Conservation (phyloP, 2,797 vertebrate genomes). For the Spheniscus humboldti region DNA sequence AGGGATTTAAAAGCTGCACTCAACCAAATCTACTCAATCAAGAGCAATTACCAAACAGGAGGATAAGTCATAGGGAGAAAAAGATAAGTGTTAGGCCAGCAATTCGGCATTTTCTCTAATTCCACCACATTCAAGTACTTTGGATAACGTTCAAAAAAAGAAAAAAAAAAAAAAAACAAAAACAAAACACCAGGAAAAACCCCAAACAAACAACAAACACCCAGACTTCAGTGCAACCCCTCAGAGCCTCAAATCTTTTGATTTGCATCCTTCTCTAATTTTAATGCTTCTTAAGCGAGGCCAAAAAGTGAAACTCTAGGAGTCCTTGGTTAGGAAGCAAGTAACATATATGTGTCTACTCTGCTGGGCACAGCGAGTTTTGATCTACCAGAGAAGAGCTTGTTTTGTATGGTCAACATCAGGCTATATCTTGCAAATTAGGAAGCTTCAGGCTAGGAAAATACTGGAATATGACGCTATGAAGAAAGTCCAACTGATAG, state of each 20-base stretch:
- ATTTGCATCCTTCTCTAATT: neutral
- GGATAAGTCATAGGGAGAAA: neutral
- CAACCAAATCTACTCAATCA: neutral
- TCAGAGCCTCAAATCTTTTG: neutral
- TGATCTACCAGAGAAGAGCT: neutral
- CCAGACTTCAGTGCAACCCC: neutral
- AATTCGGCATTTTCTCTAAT: neutral
- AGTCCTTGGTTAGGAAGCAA: neutral
- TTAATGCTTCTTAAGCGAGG: neutral
- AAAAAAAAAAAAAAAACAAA: neutral
- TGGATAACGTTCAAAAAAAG: neutral
- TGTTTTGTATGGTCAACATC: neutral
- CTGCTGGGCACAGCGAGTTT: neutral
- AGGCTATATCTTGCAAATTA: neutral
- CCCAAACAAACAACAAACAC: neutral
- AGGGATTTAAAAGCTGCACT: neutral
- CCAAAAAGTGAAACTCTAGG: neutral
- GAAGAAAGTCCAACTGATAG: neutral
- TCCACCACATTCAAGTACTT: neutral
- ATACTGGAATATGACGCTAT: neutral
- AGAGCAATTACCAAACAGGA: neutral
- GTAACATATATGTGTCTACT: fast-evolving
- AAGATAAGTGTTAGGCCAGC: neutral
- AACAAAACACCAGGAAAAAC: neutral
- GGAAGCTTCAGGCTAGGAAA: neutral